Conservation (phyloP, 2,888 invertebrate genomes). For the Megaustenia siamemsis region DNA sequence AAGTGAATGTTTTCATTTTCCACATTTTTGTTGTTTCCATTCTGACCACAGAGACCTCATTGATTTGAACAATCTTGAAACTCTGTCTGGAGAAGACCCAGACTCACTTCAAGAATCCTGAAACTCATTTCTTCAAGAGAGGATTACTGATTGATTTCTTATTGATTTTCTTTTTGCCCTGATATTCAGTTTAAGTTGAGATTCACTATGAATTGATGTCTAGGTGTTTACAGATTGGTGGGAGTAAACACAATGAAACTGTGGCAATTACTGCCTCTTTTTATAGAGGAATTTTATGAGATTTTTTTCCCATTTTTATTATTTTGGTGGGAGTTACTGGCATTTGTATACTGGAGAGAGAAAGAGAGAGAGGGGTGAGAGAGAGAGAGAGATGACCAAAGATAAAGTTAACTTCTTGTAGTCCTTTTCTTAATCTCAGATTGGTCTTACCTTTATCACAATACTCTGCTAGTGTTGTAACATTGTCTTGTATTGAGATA, state of each 20-base stretch:
- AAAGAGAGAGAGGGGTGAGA: too few relatives aligned
- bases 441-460: too few relatives aligned
- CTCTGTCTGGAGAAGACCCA: not conserved
- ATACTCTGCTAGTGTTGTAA: too few relatives aligned
- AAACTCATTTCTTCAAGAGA: slow-evolving; percentile 4
- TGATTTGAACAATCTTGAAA: not conserved
- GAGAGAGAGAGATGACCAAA: too few relatives aligned
- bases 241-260: not conserved
- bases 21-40: not conserved
- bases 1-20: not conserved
- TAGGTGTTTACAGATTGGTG: not conserved
- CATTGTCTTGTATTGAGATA: too few relatives aligned
- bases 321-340: too few relatives aligned
- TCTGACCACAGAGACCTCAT: not conserved
- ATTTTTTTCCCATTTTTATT: too few relatives aligned
- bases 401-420: too few relatives aligned
- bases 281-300: too few relatives aligned
- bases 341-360: too few relatives aligned
- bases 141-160: not conserved
- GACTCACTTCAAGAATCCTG: not conserved
- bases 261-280: not conserved
- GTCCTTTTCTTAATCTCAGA: too few relatives aligned
- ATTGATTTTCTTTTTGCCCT: not conserved
- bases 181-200: not conserved
- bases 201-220: not conserved